Evolutionary conservation across 2,797 vertebrate species (phyloP).

Genomic region (Gallirallus australis): DNA sequence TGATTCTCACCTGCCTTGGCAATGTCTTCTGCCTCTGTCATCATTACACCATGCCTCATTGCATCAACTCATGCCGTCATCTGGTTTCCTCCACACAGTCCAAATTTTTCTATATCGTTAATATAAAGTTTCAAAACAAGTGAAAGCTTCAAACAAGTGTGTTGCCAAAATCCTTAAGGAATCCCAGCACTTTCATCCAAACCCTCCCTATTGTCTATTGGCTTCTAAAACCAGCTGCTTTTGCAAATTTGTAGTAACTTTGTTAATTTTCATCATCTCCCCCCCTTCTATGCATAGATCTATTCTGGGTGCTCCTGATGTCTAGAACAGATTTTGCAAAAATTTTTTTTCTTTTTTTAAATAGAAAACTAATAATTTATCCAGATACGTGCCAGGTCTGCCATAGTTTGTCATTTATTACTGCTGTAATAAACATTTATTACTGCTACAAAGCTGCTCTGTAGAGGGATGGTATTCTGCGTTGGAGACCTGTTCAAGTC

Average conservation of each 20-base stretch:
- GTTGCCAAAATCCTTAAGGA: background rate
- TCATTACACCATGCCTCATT: background rate
- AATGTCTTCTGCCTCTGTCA: background rate
- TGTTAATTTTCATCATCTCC: background rate
- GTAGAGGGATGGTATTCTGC: background rate
- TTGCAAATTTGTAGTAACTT: background rate
- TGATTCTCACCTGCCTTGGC: background rate
- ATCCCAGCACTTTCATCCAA: background rate
- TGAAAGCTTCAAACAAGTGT: background rate
- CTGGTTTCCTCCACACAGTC: background rate
- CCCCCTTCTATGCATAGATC: background rate
- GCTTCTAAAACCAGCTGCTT: background rate
- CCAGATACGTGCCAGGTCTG: rapidly evolving
- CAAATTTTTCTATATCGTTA: background rate
- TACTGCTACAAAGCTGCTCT: background rate
- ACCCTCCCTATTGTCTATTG: rapidly evolving
- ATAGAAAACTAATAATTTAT: background rate
- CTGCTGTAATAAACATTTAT: background rate
- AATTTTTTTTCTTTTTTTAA: background rate
- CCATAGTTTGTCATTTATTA: background rate
- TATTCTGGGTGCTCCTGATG: background rate
- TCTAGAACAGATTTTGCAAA: background rate
- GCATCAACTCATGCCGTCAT: background rate
- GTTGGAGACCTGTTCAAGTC: background rate
- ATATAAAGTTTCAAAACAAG: background rate